Evolutionary conservation across 2,888 invertebrate genomes (phyloP).

Genomic region (Eustalomyia histrio): DNA sequence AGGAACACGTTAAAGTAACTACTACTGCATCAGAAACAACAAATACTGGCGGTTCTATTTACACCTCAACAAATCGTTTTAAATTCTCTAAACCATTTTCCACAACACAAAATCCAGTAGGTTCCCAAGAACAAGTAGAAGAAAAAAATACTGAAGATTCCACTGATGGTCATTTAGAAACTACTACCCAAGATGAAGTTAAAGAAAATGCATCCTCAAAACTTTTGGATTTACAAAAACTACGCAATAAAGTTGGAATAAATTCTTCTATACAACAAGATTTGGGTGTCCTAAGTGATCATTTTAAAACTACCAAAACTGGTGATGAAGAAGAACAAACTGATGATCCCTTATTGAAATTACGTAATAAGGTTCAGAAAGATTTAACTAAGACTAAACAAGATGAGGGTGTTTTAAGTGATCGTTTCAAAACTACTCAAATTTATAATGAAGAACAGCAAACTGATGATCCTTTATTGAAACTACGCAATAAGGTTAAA

Average conservation of each 20-base stretch:
- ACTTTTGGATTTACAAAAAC: slow-evolving; percentile 66
- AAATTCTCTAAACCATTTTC: slow-evolving; percentile 28
- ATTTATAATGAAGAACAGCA: neutral
- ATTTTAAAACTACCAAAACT: neutral
- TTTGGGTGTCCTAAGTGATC: slow-evolving; percentile 12
- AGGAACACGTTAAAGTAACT: neutral
- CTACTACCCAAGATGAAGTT: neutral
- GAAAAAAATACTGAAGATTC: slow-evolving; percentile 22
- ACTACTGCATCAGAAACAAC: neutral
- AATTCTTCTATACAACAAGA: neutral
- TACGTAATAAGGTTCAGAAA: slow-evolving; percentile 32
- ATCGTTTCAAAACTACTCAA: slow-evolving; percentile 10
- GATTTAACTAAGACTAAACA: slow-evolving; percentile 21
- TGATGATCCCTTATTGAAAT: slow-evolving; percentile 35
- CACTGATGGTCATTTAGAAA: slow-evolving; percentile 1
- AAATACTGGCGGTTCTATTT: neutral
- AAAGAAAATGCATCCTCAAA: neutral
- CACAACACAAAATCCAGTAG: slow-evolving; percentile 16
- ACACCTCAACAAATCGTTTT: slow-evolving; percentile 23
- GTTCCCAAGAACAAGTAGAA: neutral
- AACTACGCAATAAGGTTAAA: slow-evolving; percentile 59
- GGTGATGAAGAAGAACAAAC: neutral
- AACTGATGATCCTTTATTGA: slow-evolving; percentile 48
- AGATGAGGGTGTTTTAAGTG: slow-evolving; percentile 32
- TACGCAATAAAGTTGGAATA: slow-evolving; percentile 69